Evolutionary conservation across 2,888 invertebrate genomes (phyloP).

Genomic region (Patella depressa): DNA sequence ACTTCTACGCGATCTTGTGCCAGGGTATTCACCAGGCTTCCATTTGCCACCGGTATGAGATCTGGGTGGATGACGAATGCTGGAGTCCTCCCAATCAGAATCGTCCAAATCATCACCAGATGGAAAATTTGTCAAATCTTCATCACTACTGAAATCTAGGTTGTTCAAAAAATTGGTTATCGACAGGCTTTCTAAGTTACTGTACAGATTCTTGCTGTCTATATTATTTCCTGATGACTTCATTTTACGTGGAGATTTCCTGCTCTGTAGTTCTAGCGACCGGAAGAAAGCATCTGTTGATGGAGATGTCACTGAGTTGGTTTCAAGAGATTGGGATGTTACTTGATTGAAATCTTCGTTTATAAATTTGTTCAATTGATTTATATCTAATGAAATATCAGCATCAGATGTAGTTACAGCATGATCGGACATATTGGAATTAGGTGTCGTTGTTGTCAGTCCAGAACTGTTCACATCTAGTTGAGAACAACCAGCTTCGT

Average conservation of each 20-base stretch:
- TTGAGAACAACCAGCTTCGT: background rate
- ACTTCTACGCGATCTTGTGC: background rate
- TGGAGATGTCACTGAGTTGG: constrained; percentile 41
- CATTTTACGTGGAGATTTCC: constrained; percentile 33
- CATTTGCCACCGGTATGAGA: constrained; percentile 79
- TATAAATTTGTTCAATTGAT: constrained; percentile 35
- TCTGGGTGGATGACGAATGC: constrained; percentile 50
- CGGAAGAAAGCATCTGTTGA: constrained; percentile 81
- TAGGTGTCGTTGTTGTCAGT: background rate
- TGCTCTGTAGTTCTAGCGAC: constrained; percentile 76
- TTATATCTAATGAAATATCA: background rate
- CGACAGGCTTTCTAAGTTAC: constrained; percentile 44
- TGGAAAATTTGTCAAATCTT: constrained; percentile 56
- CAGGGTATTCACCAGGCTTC: constrained; percentile 73
- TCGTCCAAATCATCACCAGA: constrained; percentile 52
- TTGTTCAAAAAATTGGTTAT: constrained; percentile 66
- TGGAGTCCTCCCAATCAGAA: constrained; percentile 47
- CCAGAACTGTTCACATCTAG: background rate
- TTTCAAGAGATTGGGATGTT: constrained; percentile 31
- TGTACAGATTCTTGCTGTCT: constrained; percentile 20
- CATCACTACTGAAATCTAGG: constrained; percentile 66
- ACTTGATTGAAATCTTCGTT: constrained; percentile 41
- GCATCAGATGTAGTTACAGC: background rate
- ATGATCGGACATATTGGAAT: background rate
- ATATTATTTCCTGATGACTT: constrained; percentile 25